A percentile compares a stretch with the other conserved stretches of the same genome.
phyloP scores from a whole-genome alignment of 2,888 invertebrate species.

The Lithophane socia region DNA sequence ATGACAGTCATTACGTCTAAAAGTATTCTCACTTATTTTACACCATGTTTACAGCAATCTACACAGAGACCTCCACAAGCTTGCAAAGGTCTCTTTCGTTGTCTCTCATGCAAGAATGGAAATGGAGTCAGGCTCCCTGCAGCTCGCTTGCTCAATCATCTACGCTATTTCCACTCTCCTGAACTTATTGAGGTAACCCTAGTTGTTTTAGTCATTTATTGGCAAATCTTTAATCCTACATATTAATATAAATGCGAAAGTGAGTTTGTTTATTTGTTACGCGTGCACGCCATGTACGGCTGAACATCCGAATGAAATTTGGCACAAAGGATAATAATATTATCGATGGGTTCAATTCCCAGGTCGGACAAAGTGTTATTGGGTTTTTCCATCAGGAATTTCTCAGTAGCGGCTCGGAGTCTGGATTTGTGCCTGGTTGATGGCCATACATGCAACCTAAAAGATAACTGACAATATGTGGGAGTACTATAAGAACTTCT shows the following conservation, averaged over 20 bases:
- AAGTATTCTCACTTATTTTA: background rate
- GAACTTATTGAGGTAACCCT: conserved; percentile 85
- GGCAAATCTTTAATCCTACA: background rate
- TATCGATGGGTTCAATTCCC: too few relatives aligned
- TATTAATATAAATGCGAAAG: too few relatives aligned
- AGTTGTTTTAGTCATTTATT: background rate
- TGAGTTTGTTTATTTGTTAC: too few relatives aligned
- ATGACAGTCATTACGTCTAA: background rate
- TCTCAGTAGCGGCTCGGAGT: background rate
- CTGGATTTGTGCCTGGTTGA: background rate
- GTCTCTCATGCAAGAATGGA: conserved; percentile 85
- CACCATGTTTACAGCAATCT: conserved; percentile 70
- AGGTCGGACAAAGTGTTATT: background rate
- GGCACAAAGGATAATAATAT: too few relatives aligned
- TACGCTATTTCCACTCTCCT: conserved; percentile 86
- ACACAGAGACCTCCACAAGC: conserved; percentile 75
- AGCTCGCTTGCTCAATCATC: conserved; percentile 88
- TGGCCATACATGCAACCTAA: background rate
- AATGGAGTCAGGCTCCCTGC: conserved; percentile 82
- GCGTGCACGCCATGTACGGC: too few relatives aligned
- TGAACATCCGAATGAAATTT: too few relatives aligned
- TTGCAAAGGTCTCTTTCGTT: conserved; percentile 88
- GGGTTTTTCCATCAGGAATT: background rate
- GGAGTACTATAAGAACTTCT: background rate
- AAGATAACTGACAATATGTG: background rate